Evolutionary conservation across 2,113 vertebrate genomes (phyloP), one percentile per base, ranked within the genome.

Genomic region (Chionodraco myersi): DNA sequence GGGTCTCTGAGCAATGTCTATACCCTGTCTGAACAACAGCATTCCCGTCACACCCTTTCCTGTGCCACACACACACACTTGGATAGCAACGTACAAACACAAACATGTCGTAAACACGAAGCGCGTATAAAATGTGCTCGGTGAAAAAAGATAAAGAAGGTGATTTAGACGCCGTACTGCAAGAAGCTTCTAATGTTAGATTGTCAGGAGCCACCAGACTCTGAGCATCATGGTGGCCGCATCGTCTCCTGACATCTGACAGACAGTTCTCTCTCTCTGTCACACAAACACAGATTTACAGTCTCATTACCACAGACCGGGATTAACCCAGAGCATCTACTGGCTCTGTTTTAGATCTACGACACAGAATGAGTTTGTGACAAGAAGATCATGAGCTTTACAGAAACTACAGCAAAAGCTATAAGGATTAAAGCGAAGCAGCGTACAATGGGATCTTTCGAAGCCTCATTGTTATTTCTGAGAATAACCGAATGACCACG

Each of bases 31-130:
- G 90, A 86, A 83, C 64, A 75, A 86, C 62, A 79, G 65, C 56
- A 36, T 86, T 90, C 90, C 78, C 77, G 77, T 78, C 85, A 89
- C 91, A 75, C 91, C 88, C 90, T 85, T 73, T 86, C 72, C 87
- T 68, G 59, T 79, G 80, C 65, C 82, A 86, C 88, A 89, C 89
- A 89, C 26, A 74, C 84, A 77, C 14, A 47, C 83, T 79, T 62
- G 67, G 67, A 75, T 84, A 83, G 82, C 80, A 82, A 89, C 70
- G 23, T 53, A 21, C 44, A 77, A 88, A 86, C 45, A 82, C 63
- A 84, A 76, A 84, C 80, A 81, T 0, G 9, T 44, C 23, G 10
- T 71, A 75, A 87, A 90, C n/a, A 75, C 49, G 54, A 85, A 77
- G 84, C 70, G 51, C 73, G 70, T 48, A 80, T 83, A 84, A 83